Evolutionary conservation across 2,888 invertebrate genomes (phyloP), one percentile per base, ranked within the genome.

Genomic region (Fabriciana adippe): DNA sequence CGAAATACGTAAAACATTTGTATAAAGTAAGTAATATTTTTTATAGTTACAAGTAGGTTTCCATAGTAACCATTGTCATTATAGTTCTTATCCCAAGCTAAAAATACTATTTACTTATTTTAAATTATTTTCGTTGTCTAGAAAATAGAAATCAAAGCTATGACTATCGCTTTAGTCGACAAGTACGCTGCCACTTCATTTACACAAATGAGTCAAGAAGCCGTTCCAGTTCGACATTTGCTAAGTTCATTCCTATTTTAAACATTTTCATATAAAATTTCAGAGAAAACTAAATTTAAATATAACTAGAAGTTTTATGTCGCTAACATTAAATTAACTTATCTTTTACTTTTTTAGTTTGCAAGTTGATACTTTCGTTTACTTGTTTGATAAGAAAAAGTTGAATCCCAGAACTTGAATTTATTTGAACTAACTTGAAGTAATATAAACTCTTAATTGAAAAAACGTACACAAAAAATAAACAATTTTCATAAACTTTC

Each of bases 241-340:
- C 35, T 35, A 35, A 35, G 8, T 13, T 55, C 55, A 5, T 26
- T 21, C 3, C 2, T 21, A n/a, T 21, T 21, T 21, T 26, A 26
- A 26, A 26, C 63, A 41, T 62, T 56, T 31, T 53, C 51, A 67
- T 61, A 64, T 57, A 50, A 53, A 14, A 66, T 60, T 51, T 61
- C 51, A 35, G 31, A 61, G 35, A 50, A 53, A 61, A 61, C 50
- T 61, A 61, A 51, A 61, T 61, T 61, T 61, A 35, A 61, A 53
- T 53, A 61, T 13, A 61, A 61, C 18, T 51, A 53, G 18, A 61
- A 61, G 50, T 61, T 61, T 61, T 41, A 41, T 51, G 35, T 61
- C 41, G 5, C 21, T 18, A 61, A 35, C 51, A 53, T 59, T 59
- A 48, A 48, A 35, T 18, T 35, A 61, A 61, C 15, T 61, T 61